Base-by-base conservation (phyloP, 2,888 invertebrate species). In the Watsonalla binaria region DNA sequence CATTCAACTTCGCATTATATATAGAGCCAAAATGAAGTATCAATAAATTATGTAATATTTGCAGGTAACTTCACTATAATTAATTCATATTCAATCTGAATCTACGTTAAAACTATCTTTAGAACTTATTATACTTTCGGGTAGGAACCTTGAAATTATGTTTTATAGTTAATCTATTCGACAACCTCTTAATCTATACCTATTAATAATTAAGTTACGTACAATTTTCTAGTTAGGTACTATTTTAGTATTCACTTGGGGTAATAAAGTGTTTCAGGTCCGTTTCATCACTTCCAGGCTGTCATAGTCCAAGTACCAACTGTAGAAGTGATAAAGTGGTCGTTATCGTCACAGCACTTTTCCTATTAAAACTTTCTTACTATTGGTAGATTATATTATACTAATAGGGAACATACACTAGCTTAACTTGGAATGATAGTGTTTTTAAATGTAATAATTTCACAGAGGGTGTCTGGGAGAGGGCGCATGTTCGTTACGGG, bases 121-220 rank as follows among this genome's bases (percentile, higher is more conserved):
- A 60, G 74, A 71, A 70, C 67, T 72, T 71, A 74, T 78, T 77
- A 80, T 76, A 72, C 72, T 80, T 80, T 85, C 74, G 84, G 83
- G 82, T 90, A 90, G 90, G 90, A 90, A 90, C 90, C 85, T 79
- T 88, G 79, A 78, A 80, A 80, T 84, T 80, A 86, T 75, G 56
- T 51, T 65, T 61, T 60, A 61, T 61, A 60, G 62, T 68, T 53
- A 61, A 70, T 62, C 74, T 80, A 78, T 76, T 42, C 59, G 67
- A 74, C 68, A 67, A 75, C 62, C 57, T 72, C 71, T 59, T 66
- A 55, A 37, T 55, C 61, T 63, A 61, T 60, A 46, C 61, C 61
- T 51, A 33, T 59, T n/a, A n/a, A 62, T 63, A 62, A 42, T 42
- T 11, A 11, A 74, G 72, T 75, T 78, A 81, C 74, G 78, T 76